These are phyloP conservation scores for Patella pellucida DNA, from an alignment of 2,888 invertebrate genomes.

Conservation along the genomic window DNA sequence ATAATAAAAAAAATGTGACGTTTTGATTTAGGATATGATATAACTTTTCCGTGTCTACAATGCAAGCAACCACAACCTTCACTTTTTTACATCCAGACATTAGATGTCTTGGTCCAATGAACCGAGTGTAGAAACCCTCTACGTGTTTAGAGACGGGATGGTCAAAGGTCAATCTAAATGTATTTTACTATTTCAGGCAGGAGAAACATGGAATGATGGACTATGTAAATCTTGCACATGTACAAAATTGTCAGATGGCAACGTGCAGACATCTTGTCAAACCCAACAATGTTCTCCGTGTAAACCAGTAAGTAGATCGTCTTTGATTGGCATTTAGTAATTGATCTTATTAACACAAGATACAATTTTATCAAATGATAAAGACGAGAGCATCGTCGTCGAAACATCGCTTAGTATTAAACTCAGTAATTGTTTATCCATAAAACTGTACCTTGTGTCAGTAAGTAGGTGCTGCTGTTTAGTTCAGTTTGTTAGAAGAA, in stretches of 20 bases:
- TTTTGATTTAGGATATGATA: too few relatives aligned
- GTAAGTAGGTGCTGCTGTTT: too few relatives aligned
- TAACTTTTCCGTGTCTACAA: too few relatives aligned
- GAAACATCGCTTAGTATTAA: too few relatives aligned
- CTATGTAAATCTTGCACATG: constrained; percentile 53
- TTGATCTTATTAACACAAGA: too few relatives aligned
- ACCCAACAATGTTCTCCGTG: constrained; percentile 46
- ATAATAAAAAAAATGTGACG: too few relatives aligned
- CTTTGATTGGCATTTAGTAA: too few relatives aligned
- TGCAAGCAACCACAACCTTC: constrained; percentile 24
- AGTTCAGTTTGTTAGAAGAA: too few relatives aligned
- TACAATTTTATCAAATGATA: too few relatives aligned
- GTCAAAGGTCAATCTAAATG: background rate
- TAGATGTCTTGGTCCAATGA: constrained; percentile 15
- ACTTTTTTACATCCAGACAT: background rate
- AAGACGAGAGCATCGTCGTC: too few relatives aligned
- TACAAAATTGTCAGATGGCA: constrained; percentile 35
- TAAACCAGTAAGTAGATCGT: constrained; percentile 40
- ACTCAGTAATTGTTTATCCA: too few relatives aligned
- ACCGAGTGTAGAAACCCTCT: constrained; percentile 28
- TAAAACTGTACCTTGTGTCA: too few relatives aligned
- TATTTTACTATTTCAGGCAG: constrained; percentile 46
- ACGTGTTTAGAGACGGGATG: background rate
- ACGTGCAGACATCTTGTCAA: constrained; percentile 46
- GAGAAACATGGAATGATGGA: constrained; percentile 56